Evolutionary conservation across 53 echinoderm and acorn worm genomes (phyloP).

Genomic region (Holothuria leucospilota): DNA sequence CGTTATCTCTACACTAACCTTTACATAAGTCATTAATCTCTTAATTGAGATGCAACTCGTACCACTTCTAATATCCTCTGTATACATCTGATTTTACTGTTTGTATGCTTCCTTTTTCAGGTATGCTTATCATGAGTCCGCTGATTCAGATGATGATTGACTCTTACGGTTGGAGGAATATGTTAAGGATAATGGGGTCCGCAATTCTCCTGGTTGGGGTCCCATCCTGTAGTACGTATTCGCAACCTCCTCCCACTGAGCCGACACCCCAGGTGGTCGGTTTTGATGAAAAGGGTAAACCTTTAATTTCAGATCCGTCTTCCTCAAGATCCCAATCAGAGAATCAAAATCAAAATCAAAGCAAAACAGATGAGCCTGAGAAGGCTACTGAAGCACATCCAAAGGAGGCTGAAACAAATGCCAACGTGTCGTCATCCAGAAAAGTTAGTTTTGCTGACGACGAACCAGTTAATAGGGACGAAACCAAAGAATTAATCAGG

Average conservation of each 20-base stretch:
- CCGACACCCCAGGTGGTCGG: constrained; percentile 20
- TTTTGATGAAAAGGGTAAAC: constrained; percentile 55
- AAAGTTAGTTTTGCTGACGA: constrained; percentile 44
- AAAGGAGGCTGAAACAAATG: constrained; percentile 24
- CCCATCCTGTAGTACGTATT: constrained; percentile 70
- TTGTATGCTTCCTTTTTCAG: constrained; percentile 44
- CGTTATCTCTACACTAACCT: too few relatives aligned
- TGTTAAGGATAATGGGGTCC: constrained; percentile 80
- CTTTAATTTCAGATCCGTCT: background rate
- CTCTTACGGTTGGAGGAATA: constrained; percentile 80
- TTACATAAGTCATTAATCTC: background rate
- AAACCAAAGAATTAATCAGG: constrained; percentile 3
- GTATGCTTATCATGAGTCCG: constrained; percentile 82
- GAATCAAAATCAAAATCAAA: constrained; percentile 15
- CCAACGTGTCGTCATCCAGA: background rate
- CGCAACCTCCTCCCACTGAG: constrained; percentile 61
- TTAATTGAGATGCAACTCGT: background rate
- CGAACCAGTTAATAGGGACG: background rate
- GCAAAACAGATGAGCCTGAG: background rate
- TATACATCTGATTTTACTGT: background rate
- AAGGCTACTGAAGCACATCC: constrained; percentile 29
- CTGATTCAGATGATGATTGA: constrained; percentile 75
- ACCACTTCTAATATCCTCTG: background rate
- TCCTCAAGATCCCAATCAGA: background rate
- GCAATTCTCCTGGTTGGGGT: constrained; percentile 77